Evolutionary conservation across 2,888 invertebrate species (phyloP), one percentile per base, ranked within the genome.

Genomic region (Acanthosepion esculentum): DNA sequence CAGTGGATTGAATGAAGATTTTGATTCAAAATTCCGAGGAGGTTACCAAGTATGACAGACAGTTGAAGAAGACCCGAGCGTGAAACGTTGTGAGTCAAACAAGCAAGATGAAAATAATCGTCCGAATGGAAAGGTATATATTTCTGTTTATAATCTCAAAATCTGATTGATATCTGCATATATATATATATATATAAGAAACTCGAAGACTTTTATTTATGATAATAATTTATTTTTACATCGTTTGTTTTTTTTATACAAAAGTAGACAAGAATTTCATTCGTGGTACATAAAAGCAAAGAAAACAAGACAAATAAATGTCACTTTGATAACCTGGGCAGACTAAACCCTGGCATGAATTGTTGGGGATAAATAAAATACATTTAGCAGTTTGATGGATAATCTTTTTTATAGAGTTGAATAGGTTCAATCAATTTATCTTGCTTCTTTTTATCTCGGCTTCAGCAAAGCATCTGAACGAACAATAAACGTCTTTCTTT

Each of bases 161-260:
- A 50, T 50, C 15, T 50, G 50, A 50, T 15, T 50, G 50, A 50
- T 50, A 50, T 50, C 50, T 10, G n/a, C n/a, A 78, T 12, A 78
- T n/a, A n/a, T n/a, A 15, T 4, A 78, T 33, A 78, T 78, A 78
- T 33, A 41, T 41, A 41, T 41, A 41, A 41, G 41, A 78, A 78
- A 78, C n/a, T 12, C 78, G 33, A 78, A 78, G n/a, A n/a, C 78
- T 8, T 78, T 78, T 78, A n/a, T n/a, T 10, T 78, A 78, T 78
- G 78, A 78, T 78, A 78, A 78, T 78, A 78, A 78, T 78, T 78
- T 78, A 78, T 78, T 78, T 78, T 78, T 78, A 78, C 78, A 78
- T 78, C 78, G n/a, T n/a, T 78, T n/a, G 41, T 41, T 41, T 12
- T 10, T 78, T 78, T 78, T 78, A 78, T 78, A 78, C 78, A 78